Evolutionary conservation across 2,797 vertebrate species (phyloP), one percentile per base, ranked within the genome.

Genomic region (Stomatorhinus walkeri): DNA sequence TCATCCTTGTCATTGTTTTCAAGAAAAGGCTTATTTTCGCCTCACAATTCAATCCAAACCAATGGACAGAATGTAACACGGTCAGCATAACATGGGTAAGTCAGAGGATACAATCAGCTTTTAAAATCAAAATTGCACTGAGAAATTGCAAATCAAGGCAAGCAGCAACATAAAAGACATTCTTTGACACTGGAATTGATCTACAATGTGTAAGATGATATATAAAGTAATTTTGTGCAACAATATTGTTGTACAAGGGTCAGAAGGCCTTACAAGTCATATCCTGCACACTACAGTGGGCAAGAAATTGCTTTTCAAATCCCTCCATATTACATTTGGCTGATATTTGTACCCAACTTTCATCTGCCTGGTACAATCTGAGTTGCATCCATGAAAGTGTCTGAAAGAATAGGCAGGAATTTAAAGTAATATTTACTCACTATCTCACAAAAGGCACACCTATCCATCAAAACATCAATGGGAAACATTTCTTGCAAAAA

Each of bases 291-390:
- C 51, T 89, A 61, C 52, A 87, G 76, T 64, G 56, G 28, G n/a
- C 40, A 72, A 72, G 43, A 89, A 88, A 85, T 89, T 88, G 87
- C 87, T 88, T 85, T 88, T 88, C 54, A 88, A 89, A 88, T 87
- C 87, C 49, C 54, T 51, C 79, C 79, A 56, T 49, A 68, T 85
- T 85, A 68, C 51, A 88, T 88, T 89, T 84, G 46, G 76, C 54
- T 43, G 76, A 46, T 84, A 64, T 89, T 76, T 16, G 19, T 85
- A 19, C 81, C 79, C 56, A 85, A 88, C 79, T 72, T 84, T 64
- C 43, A 88, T 88, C 76, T 83, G 49, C 32, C 86, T 64, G 76
- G 76, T 68, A 46, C 24, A 88, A 85, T 88, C 79, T 40, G 28
- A 46, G 48, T 81, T 88, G 56, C 19, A 51, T 68, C 52, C 87